These are phyloP conservation scores for Cebidichthys violaceus DNA, from an alignment of 2,113 vertebrate genomes.

Conservation along the genomic window DNA sequence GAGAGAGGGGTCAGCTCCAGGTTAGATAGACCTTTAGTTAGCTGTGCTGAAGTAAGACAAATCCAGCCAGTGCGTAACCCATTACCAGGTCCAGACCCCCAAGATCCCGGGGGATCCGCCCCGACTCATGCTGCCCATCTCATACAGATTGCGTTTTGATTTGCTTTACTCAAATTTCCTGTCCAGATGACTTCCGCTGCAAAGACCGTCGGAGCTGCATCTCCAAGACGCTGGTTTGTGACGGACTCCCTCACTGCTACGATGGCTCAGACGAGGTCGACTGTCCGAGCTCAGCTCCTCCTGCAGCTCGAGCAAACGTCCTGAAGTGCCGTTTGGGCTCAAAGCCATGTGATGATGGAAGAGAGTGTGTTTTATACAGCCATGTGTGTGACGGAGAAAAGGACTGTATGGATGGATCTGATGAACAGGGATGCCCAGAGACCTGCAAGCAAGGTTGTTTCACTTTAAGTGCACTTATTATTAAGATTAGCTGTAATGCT, in stretches of 20 bases:
- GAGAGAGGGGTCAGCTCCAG: too few relatives aligned
- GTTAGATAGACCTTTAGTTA: background rate
- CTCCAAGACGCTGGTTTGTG: slow-evolving; percentile 75
- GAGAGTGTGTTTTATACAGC: slow-evolving; percentile 81
- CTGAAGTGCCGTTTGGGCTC: slow-evolving; percentile 72
- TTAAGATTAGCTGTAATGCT: background rate
- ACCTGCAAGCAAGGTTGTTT: slow-evolving; percentile 64
- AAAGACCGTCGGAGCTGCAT: slow-evolving; percentile 78
- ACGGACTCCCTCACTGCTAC: slow-evolving; percentile 83
- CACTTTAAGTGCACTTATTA: background rate
- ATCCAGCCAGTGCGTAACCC: background rate
- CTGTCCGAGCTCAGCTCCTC: slow-evolving; percentile 66
- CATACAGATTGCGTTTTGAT: background rate
- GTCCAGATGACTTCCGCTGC: slow-evolving; percentile 80
- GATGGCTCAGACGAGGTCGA: slow-evolving; percentile 86
- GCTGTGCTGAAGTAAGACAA: background rate
- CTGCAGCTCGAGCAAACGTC: background rate
- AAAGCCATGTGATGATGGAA: slow-evolving; percentile 78
- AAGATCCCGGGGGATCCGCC: too few relatives aligned
- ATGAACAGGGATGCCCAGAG: slow-evolving; percentile 79
- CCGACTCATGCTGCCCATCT: background rate
- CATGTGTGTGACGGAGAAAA: slow-evolving; percentile 87
- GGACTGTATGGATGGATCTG: slow-evolving; percentile 89
- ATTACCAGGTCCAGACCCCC: too few relatives aligned
- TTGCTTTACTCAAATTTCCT: background rate